phyloP scores from a whole-genome alignment of 2,888 invertebrate species.

The Crocallis elinguaria region DNA sequence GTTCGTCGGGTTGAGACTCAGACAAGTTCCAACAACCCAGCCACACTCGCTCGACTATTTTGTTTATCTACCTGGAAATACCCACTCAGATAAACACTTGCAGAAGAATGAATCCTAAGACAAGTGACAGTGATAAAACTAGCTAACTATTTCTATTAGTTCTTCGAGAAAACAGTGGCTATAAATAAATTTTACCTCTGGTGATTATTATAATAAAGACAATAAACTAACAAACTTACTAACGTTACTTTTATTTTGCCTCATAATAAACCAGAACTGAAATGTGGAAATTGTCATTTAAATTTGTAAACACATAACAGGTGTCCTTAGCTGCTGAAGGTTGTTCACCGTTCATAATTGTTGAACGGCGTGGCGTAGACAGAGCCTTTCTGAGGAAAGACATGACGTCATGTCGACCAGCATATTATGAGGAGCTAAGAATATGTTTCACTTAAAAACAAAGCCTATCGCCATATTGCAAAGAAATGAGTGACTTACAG shows the following conservation, averaged over 20 bases:
- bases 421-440: constrained; percentile 1
- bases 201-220: no score
- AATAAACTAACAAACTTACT: no score
- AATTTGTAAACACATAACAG: not conserved
- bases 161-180: no score
- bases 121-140: no score
- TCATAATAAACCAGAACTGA: not conserved
- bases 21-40: no score
- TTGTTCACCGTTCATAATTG: constrained; percentile 14
- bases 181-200: no score
- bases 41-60: no score
- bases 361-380: constrained; percentile 4
- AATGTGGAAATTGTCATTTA: not conserved
- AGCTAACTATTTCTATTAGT: no score
- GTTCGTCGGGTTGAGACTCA: no score
- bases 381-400: constrained; percentile 2
- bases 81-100: no score
- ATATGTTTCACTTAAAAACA: not conserved
- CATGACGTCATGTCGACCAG: constrained; percentile 2
- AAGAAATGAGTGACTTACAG: not conserved
- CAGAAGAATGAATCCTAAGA: no score
- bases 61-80: no score
- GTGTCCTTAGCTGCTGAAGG: constrained; percentile 1
- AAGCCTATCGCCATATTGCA: constrained; percentile 1
- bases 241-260: not conserved